Percentiles rank a stretch among this genome's conserved stretches.
phyloP scores from a whole-genome alignment of 2,113 vertebrate species.

The Macquaria australasica region DNA sequence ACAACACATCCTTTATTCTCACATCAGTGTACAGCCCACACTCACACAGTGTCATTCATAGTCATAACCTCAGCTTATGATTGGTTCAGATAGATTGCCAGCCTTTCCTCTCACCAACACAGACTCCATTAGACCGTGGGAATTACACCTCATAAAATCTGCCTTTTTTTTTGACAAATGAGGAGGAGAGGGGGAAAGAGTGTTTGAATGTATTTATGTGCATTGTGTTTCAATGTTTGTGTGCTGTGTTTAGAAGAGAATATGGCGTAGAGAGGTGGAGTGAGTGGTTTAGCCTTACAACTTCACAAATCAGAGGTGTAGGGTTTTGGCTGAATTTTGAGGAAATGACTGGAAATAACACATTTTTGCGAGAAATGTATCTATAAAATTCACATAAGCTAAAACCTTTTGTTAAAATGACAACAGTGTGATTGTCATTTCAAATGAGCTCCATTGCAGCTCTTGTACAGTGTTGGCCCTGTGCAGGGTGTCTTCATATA shows the following conservation, averaged over 20 bases:
- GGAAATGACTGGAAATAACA: neutral
- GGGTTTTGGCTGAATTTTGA: neutral
- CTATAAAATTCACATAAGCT: neutral
- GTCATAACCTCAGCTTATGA: conserved; percentile 17
- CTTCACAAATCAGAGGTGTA: neutral
- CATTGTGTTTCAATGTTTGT: conserved; percentile 8
- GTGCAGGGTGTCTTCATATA: conserved; percentile 1
- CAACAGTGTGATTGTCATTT: conserved; percentile 11
- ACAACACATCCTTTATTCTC: conserved; percentile 25
- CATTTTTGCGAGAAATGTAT: conserved; percentile 10
- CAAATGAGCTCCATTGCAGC: neutral
- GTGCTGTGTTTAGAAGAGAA: neutral
- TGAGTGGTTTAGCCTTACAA: neutral
- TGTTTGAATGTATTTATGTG: conserved; percentile 13
- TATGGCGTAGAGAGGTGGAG: neutral
- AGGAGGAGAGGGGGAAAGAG: neutral
- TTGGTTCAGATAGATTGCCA: conserved; percentile 36
- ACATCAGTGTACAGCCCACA: conserved; percentile 24
- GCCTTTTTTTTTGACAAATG: conserved; percentile 49
- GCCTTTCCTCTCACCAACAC: conserved; percentile 31
- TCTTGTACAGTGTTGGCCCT: neutral
- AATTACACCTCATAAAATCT: conserved; percentile 55
- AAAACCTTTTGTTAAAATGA: conserved; percentile 5
- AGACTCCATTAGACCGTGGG: conserved; percentile 50
- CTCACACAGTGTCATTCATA: conserved; percentile 34